phyloP scores from a whole-genome alignment of 2,797 vertebrate species.

The Myotis pilosus region DNA sequence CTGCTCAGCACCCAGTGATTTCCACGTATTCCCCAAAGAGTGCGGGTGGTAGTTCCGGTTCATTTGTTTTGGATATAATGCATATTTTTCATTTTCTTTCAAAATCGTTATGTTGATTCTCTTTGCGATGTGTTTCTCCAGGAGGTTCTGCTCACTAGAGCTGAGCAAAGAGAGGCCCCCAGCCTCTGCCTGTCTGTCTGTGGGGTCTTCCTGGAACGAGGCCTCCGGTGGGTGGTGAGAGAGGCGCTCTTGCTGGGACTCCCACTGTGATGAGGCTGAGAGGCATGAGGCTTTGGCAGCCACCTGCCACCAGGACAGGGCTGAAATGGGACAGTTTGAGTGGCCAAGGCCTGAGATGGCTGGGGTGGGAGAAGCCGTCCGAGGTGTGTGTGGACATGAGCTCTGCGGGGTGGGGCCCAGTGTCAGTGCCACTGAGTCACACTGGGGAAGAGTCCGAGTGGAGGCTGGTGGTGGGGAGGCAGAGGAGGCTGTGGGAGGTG shows the following conservation, averaged over 20 bases:
- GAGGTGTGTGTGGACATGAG: not conserved
- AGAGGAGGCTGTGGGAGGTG: not conserved
- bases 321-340: too few relatives aligned
- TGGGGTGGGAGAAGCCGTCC: not conserved
- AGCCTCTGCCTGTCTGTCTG: not conserved
- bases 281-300: too few relatives aligned
- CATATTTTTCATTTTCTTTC: not conserved
- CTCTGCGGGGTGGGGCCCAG: not conserved
- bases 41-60: not conserved
- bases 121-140: slow-evolving; percentile 27
- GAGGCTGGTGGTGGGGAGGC: not conserved
- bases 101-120: not conserved
- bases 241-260: not conserved
- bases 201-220: not conserved
- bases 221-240: not conserved
- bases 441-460: not conserved
- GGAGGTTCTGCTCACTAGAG: not conserved
- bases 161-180: not conserved
- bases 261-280: too few relatives aligned
- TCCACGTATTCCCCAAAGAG: too few relatives aligned
- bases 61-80: not conserved
- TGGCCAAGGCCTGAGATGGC: not conserved
- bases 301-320: not conserved
- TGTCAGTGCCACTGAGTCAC: not conserved
- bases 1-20: not conserved